Evolutionary conservation across 2,888 invertebrate genomes (phyloP), one percentile per base, ranked within the genome.

Genomic region (Pecten maximus): DNA sequence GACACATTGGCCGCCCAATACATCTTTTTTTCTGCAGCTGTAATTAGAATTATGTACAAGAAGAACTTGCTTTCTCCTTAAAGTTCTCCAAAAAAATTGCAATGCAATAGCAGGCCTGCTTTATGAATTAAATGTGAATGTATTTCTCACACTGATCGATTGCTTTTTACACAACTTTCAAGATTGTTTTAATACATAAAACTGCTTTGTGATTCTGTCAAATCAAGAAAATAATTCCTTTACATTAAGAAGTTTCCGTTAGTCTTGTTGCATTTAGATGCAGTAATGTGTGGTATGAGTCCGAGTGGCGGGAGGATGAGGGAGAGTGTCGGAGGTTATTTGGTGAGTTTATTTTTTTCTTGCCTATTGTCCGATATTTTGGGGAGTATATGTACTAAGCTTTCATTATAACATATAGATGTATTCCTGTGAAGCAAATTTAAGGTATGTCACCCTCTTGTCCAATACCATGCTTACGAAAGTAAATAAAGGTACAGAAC

Each of bases 401-500:
- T 74, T 74, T 74, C 35, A 74, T 74, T 74, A 74, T 74, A 12
- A 35, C 28, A 35, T 74, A 74, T 74, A 28, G 35, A 74, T 74
- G 74, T 74, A 74, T 74, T 74, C 74, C 74, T 74, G 74, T 74
- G 35, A 74, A 74, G 74, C 74, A 28, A 74, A 74, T 28, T 35
- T 74, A 35, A 74, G 74, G 19, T 54, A 35, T 35, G 74, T 74
- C 74, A 74, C 74, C 74, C 74, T 74, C 74, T 74, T 74, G 74
- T 74, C 74, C 28, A 28, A 74, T 74, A 74, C 74, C 74, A 74
- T 74, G 74, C 74, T 74, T 74, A 74, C 35, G 23, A 35, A 74
- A 74, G 74, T 74, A 35, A 74, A 74, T 74, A 74, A 74, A 74
- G 74, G 74, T 74, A 74, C 74, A 74, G 74, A 74, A 74, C 74